Conservation (phyloP, 2,888 invertebrate genomes). For the Sphaerophoria taeniata region DNA sequence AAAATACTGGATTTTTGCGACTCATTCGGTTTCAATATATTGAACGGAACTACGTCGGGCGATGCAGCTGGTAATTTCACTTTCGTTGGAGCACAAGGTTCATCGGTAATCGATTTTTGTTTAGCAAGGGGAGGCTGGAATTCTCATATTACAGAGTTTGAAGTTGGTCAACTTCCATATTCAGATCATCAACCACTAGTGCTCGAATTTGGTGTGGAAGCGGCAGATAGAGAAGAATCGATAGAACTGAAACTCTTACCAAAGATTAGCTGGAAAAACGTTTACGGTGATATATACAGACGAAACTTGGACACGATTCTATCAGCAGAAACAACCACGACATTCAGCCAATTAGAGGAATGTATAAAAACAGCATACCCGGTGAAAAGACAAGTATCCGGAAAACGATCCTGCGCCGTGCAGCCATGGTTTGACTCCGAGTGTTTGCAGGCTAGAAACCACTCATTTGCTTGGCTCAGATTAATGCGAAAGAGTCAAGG, state of each 20-base stretch:
- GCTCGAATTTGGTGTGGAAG: neutral
- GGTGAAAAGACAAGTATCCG: no score
- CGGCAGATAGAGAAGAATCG: neutral
- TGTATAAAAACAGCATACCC: no score
- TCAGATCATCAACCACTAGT: slow-evolving; percentile 14
- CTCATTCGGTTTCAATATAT: neutral
- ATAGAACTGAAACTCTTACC: neutral
- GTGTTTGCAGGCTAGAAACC: neutral
- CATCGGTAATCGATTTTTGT: slow-evolving; percentile 11
- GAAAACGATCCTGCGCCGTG: no score
- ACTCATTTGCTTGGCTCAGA: no score
- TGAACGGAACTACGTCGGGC: neutral
- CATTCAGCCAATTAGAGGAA: no score
- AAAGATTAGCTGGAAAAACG: neutral
- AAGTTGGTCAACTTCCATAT: slow-evolving; percentile 1
- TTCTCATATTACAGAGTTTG: slow-evolving; percentile 2
- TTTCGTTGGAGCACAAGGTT: slow-evolving; percentile 3
- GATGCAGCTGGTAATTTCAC: neutral
- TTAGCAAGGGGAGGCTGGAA: neutral
- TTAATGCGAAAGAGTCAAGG: neutral
- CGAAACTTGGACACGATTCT: no score
- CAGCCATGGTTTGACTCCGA: neutral
- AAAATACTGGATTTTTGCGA: slow-evolving; percentile 13
- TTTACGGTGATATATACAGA: no score
- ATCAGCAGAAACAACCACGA: no score